These are phyloP conservation scores for Amphiura filiformis DNA, from an alignment of 35 echinoderm and acorn worm species.

Conservation along the genomic window DNA sequence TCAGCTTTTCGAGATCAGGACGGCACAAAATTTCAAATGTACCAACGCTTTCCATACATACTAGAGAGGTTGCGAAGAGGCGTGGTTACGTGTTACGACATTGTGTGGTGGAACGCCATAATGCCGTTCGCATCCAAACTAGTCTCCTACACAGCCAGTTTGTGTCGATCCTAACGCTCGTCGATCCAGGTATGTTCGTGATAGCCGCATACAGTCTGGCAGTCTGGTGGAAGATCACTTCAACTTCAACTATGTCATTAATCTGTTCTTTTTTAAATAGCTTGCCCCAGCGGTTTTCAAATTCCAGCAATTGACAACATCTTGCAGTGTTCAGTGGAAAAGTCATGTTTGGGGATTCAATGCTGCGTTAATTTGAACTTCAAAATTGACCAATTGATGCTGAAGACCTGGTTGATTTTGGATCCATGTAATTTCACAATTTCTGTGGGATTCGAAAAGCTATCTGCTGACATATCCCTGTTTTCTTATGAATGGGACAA, in stretches of 20 bases:
- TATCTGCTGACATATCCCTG: neutral
- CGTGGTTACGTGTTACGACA: too few relatives aligned
- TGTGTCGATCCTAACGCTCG: too few relatives aligned
- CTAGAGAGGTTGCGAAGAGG: too few relatives aligned
- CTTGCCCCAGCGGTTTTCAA: neutral
- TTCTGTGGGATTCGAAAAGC: neutral
- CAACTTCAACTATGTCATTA: neutral
- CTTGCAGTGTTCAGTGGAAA: neutral
- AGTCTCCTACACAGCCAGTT: too few relatives aligned
- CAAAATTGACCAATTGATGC: conserved; percentile 2
- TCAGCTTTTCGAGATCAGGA: too few relatives aligned
- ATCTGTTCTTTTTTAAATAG: neutral
- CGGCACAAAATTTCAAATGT: too few relatives aligned
- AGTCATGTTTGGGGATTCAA: neutral
- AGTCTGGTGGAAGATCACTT: too few relatives aligned
- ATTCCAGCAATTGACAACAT: neutral
- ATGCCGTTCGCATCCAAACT: too few relatives aligned
- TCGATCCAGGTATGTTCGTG: too few relatives aligned
- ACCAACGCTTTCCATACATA: too few relatives aligned
- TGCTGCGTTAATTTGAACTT: conserved; percentile 21
- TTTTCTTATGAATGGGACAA: conserved; percentile 14
- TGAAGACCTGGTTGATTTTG: neutral
- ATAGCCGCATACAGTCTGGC: too few relatives aligned
- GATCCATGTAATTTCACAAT: conserved; percentile 15
- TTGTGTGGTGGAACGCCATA: too few relatives aligned